phyloP scores from a whole-genome alignment of 2,113 vertebrate genomes.

The Hippocampus zosterae region DNA sequence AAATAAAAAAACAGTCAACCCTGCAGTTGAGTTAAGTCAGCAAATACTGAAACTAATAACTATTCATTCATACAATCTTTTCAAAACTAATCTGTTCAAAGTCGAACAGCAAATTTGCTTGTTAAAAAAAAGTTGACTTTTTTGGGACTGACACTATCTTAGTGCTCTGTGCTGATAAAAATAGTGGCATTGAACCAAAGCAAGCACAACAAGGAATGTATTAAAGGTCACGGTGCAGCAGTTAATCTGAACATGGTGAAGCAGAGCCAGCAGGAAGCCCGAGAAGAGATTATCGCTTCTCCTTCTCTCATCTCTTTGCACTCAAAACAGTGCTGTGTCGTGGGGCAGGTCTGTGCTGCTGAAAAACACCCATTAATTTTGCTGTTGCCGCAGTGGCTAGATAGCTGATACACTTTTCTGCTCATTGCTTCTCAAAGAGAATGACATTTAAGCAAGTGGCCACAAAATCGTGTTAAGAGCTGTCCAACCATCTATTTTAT shows the following conservation, averaged over 20 bases:
- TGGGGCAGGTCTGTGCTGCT: conserved; percentile 29
- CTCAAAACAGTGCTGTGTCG: conserved; percentile 34
- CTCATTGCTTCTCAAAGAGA: no score
- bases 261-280: conserved; percentile 36
- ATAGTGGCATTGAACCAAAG: conserved; percentile 37
- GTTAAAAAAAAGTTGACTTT: conserved; percentile 32
- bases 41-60: background rate
- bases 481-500: no score
- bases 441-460: no score
- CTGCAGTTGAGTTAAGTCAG: background rate
- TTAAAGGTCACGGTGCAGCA: conserved; percentile 60
- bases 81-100: background rate
- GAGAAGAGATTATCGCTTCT: conserved; percentile 17
- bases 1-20: background rate
- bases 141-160: conserved; percentile 22
- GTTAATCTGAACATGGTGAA: conserved; percentile 54
- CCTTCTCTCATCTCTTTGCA: conserved; percentile 11
- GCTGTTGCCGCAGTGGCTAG: background rate
- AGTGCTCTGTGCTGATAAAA: conserved; percentile 39
- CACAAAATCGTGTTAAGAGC: no score
- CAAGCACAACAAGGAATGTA: conserved; percentile 50
- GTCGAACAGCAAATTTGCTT: conserved; percentile 21
- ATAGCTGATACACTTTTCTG: no score
- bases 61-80: background rate
- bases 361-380: conserved; percentile 12